phyloP scores from a whole-genome alignment of 2,888 invertebrate genomes.

The Koerneria pararmatus region DNA sequence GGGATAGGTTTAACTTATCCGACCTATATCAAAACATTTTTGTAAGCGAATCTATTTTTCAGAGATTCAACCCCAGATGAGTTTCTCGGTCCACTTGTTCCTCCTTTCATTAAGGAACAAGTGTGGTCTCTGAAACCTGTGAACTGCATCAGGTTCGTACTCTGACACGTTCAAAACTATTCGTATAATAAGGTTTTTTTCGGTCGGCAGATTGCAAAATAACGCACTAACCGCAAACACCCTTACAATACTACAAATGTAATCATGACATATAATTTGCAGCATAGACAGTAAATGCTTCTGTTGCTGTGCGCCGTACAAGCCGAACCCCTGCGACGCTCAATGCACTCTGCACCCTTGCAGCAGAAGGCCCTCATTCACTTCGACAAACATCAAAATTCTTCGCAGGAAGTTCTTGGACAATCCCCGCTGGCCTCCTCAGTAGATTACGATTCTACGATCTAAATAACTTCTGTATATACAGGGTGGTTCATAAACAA shows the following conservation, averaged over 20 bases:
- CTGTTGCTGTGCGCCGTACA: constrained; percentile 54
- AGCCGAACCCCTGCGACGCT: constrained; percentile 51
- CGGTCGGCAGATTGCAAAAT: no score
- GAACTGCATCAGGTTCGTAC: constrained; percentile 47
- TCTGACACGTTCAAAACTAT: background rate
- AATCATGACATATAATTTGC: no score
- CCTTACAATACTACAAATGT: no score
- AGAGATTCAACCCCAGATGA: constrained; percentile 41
- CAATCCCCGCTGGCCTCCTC: no score
- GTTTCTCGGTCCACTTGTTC: constrained; percentile 48
- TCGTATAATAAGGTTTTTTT: background rate
- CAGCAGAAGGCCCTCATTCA: constrained; percentile 35
- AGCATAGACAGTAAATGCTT: constrained; percentile 50
- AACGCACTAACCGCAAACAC: no score
- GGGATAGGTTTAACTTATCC: no score
- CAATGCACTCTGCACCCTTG: constrained; percentile 44
- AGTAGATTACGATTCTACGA: no score
- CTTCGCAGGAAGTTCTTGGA: constrained; percentile 39
- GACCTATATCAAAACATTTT: no score
- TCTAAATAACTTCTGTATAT: no score
- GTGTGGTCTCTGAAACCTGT: constrained; percentile 49
- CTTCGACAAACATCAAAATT: constrained; percentile 40
- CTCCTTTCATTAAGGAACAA: constrained; percentile 46
- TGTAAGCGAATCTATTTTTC: no score
- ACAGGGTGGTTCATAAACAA: no score